phyloP scores from a whole-genome alignment of 2,888 invertebrate genomes.

The Hartigia nigra region DNA sequence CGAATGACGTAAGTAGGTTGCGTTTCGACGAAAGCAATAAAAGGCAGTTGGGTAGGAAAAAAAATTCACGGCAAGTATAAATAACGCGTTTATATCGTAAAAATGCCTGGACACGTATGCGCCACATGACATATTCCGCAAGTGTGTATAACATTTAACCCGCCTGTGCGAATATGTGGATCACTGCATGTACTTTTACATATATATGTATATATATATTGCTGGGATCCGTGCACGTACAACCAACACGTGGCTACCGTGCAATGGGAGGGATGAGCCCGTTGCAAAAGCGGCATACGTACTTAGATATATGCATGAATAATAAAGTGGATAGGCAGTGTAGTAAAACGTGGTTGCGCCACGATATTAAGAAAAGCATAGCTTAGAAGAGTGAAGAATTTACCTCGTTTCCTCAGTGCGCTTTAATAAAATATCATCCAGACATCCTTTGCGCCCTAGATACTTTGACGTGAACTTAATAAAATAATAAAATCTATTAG shows the following conservation, averaged over 20 bases:
- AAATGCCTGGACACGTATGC: not conserved
- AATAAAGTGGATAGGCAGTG: not conserved
- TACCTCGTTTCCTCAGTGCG: not conserved
- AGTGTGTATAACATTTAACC: not conserved
- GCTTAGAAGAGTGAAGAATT: not conserved
- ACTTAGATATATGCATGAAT: not conserved
- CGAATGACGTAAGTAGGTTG: not conserved
- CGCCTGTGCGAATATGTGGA: not conserved
- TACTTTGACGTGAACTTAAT: not conserved
- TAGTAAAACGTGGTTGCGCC: not conserved
- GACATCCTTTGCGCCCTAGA: not conserved
- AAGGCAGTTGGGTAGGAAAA: not conserved
- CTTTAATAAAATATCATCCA: not conserved
- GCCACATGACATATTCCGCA: not conserved
- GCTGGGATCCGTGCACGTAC: not conserved
- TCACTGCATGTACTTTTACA: not conserved
- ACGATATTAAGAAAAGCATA: not conserved
- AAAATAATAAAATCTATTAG: not conserved
- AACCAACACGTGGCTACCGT: not conserved
- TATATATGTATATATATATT: not conserved
- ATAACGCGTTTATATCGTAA: not conserved
- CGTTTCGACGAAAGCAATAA: not conserved
- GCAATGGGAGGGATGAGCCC: not conserved
- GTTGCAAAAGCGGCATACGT: not conserved
- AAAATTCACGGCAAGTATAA: not conserved